Percentiles rank a stretch among this genome's conserved stretches.
Evolutionary conservation across 2,888 invertebrate species (phyloP).

Genomic region (Pristionchus entomophagus): DNA sequence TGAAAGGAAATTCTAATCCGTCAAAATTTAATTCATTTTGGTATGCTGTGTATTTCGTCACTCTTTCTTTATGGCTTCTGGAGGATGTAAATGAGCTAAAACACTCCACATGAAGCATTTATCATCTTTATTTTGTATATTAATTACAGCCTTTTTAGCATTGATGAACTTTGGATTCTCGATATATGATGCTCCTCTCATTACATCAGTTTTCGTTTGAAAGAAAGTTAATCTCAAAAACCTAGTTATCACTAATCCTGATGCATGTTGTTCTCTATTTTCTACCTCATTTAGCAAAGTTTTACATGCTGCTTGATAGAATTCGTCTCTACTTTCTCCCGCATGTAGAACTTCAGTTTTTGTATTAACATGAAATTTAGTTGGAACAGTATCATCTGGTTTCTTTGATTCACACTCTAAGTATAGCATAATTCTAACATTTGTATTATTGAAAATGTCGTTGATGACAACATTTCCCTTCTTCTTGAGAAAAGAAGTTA

Average conservation of each 20-base stretch:
- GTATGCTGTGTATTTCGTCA: no score
- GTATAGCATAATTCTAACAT: slow-evolving; percentile 44
- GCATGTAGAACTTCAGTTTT: not conserved
- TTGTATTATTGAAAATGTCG: slow-evolving; percentile 45
- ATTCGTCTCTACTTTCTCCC: slow-evolving; percentile 50
- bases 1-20: no score
- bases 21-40: no score
- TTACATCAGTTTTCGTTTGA: not conserved
- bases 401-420: slow-evolving; percentile 49
- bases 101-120: no score
- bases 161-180: slow-evolving; percentile 41
- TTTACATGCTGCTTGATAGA: slow-evolving; percentile 49
- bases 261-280: not conserved
- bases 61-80: no score
- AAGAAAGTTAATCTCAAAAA: not conserved
- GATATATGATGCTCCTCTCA: slow-evolving; percentile 42
- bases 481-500: slow-evolving; percentile 48
- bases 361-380: not conserved
- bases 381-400: not conserved
- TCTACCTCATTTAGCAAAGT: slow-evolving; percentile 11
- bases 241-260: not conserved
- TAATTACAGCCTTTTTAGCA: no score
- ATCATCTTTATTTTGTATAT: no score
- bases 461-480: slow-evolving; percentile 47
- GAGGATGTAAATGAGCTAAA: no score